These are phyloP conservation scores for Coelopa frigida DNA, from an alignment of 1,140 invertebrate genomes.

Conservation along the genomic window DNA sequence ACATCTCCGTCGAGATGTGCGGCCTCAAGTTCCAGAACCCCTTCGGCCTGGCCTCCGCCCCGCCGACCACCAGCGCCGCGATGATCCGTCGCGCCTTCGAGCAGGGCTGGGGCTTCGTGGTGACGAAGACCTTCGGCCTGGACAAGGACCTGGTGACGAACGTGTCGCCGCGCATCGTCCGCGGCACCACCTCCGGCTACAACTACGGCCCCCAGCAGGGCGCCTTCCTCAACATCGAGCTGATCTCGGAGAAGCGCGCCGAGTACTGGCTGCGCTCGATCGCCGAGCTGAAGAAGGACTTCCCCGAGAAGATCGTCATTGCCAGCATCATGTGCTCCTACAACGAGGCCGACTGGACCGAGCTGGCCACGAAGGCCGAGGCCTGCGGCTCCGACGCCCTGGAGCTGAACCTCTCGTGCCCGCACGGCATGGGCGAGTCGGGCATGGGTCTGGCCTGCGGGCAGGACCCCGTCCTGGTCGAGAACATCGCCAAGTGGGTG, in stretches of 20 bases:
- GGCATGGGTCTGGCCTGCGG: slow-evolving; percentile 98
- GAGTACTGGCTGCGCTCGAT: slow-evolving; percentile 91
- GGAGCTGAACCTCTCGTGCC: slow-evolving; percentile 94
- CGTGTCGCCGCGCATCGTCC: slow-evolving; percentile 91
- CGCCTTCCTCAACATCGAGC: slow-evolving; percentile 94
- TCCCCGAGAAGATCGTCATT: slow-evolving; percentile 86
- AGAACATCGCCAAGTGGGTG: slow-evolving; percentile 88
- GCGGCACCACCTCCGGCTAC: slow-evolving; percentile 87
- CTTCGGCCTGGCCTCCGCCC: slow-evolving; percentile 93
- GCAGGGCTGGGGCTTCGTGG: slow-evolving; percentile 92
- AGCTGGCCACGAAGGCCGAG: slow-evolving; percentile 71
- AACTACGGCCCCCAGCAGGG: slow-evolving; percentile 87
- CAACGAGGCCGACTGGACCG: slow-evolving; percentile 81
- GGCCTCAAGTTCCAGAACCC: slow-evolving; percentile 93
- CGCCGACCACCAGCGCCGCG: slow-evolving; percentile 85
- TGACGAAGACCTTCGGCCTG: slow-evolving; percentile 93
- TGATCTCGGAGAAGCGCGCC: slow-evolving; percentile 94
- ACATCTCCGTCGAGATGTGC: slow-evolving; percentile 78
- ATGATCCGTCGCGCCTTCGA: slow-evolving; percentile 95
- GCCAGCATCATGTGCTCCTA: slow-evolving; percentile 96
- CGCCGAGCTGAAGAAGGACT: slow-evolving; percentile 83
- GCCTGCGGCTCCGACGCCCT: slow-evolving; percentile 86
- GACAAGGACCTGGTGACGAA: slow-evolving; percentile 97
- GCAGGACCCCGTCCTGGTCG: slow-evolving; percentile 81
- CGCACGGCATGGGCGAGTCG: slow-evolving; percentile 96